Conservation (phyloP, 2,888 invertebrate species). For the Onthophagus sagittarius region DNA sequence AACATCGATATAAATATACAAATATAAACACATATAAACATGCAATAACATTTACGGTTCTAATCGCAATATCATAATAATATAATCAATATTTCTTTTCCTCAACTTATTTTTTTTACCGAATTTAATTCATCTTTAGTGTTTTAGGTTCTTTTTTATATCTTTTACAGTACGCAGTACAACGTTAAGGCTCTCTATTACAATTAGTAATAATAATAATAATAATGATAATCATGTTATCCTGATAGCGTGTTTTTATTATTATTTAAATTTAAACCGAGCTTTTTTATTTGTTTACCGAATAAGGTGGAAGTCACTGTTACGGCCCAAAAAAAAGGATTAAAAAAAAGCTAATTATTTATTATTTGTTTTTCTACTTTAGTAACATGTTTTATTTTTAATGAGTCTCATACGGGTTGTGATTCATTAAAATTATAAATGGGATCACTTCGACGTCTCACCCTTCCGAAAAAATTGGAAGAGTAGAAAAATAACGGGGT, state of each 20-base stretch:
- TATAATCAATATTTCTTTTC: neutral
- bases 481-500: slow-evolving; percentile 4
- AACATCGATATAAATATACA: slow-evolving; percentile 27
- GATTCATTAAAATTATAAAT: too few species aligned
- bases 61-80: neutral
- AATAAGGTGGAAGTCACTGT: neutral
- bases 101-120: neutral
- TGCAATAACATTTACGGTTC: slow-evolving; percentile 25
- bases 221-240: neutral
- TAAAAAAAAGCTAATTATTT: neutral
- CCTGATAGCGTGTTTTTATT: neutral
- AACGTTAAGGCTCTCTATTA: neutral
- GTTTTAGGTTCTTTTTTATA: neutral
- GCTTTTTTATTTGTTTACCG: too few species aligned
- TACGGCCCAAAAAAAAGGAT: neutral
- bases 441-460: neutral
- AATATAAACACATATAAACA: slow-evolving; percentile 27
- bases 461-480: neutral
- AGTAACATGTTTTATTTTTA: too few species aligned
- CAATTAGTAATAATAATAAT: neutral
- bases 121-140: neutral
- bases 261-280: neutral
- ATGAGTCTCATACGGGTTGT: too few species aligned
- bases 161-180: neutral
- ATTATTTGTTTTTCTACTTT: neutral